Evolutionary conservation across 2,113 vertebrate genomes (phyloP).

Genomic region (Hemiprocne comata): DNA sequence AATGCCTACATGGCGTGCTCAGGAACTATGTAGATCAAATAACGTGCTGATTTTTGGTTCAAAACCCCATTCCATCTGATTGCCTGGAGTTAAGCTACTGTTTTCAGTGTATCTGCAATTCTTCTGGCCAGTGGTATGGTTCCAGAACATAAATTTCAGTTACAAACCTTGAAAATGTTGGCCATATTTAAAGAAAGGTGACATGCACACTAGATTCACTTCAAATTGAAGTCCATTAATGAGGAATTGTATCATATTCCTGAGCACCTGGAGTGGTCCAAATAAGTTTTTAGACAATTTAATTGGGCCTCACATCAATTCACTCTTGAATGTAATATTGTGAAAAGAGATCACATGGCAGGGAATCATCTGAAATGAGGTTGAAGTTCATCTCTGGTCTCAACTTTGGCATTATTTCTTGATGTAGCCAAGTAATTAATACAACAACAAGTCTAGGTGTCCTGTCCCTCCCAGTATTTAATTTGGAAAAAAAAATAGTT

Average conservation of each 20-base stretch:
- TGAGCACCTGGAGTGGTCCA: background rate
- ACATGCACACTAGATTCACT: background rate
- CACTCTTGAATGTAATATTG: background rate
- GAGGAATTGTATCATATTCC: background rate
- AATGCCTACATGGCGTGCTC: background rate
- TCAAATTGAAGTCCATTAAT: rapidly evolving
- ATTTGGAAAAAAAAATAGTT: background rate
- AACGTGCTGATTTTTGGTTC: background rate
- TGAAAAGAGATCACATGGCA: background rate
- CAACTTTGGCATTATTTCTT: background rate
- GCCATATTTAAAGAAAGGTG: background rate
- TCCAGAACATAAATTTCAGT: background rate
- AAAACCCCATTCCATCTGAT: background rate
- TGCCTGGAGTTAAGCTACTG: background rate
- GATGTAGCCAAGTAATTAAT: background rate
- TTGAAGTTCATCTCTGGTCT: background rate
- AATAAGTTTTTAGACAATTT: background rate
- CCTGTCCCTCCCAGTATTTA: background rate
- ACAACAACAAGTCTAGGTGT: rapidly evolving
- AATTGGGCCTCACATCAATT: rapidly evolving
- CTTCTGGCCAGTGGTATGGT: background rate
- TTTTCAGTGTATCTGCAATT: background rate
- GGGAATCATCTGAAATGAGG: background rate
- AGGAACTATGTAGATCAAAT: background rate
- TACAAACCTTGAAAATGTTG: background rate